These are phyloP conservation scores for Myanophis thanlyinensis DNA, from an alignment of 2,113 vertebrate species.

Conservation along the genomic window DNA sequence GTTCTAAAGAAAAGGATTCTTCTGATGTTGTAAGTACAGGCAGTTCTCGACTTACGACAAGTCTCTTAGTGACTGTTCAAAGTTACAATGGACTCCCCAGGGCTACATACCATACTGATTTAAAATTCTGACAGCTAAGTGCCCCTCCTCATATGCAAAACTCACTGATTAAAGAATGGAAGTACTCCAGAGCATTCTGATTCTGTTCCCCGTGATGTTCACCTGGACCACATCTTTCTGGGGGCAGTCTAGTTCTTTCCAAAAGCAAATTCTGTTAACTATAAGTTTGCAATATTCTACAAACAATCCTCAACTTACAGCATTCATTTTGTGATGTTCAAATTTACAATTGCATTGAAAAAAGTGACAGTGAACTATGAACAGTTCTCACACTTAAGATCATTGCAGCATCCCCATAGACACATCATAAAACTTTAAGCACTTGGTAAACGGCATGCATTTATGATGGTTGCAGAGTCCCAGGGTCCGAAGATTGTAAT, in stretches of 20 bases:
- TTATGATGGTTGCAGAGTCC: not conserved
- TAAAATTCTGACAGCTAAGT: not conserved
- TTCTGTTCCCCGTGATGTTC: not conserved
- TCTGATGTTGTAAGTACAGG: not conserved
- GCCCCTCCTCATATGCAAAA: not conserved
- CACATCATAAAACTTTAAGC: not conserved
- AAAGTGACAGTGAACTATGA: not conserved
- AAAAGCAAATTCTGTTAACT: not conserved
- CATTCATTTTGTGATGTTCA: not conserved
- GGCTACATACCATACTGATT: not conserved
- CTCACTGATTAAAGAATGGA: not conserved
- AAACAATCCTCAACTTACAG: not conserved
- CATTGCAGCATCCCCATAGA: not conserved
- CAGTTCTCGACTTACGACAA: not conserved
- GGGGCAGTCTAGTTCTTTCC: not conserved
- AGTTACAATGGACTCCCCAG: not conserved
- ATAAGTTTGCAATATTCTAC: not conserved
- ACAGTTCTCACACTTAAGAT: not conserved
- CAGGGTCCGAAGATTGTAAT: not conserved
- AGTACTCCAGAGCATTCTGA: not conserved
- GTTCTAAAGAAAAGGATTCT: not conserved
- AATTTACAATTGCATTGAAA: not conserved
- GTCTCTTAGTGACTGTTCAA: not conserved
- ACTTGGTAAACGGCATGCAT: not conserved
- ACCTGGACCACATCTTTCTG: not conserved